Base-by-base conservation (phyloP, 2,113 vertebrate species). In the Columba janthina region DNA sequence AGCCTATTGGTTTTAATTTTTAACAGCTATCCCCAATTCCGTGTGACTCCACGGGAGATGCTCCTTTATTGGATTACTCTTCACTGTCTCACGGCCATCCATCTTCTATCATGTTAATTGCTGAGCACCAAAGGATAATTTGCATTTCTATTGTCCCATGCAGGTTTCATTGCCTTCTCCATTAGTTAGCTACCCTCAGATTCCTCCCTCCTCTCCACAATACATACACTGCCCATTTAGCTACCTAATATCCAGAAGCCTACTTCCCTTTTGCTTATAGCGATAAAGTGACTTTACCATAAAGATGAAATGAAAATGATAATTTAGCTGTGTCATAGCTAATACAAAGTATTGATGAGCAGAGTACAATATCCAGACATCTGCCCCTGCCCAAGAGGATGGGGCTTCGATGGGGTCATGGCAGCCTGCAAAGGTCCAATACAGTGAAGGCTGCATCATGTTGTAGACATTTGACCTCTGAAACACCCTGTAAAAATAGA, bases 391-490 rank as follows among this genome's bases (percentile, higher is more conserved):
- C 19, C 28, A 25, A 65, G 28, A 73, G 51, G 7, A 18, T 26
- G 32, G 16, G 36, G 15, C 34, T 78, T 24, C 31, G 10, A 26
- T 2, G 5, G 26, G 26, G 11, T 58, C 79, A 36, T 1, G 0
- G 26, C 57, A 87, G 32, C 38, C 53, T n/a, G 20, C 16, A 42
- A 50, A 85, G 10, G 17, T 42, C 50, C 48, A 17, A 11, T 16
- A 4, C 26, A 66, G n/a, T 40, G 12, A 65, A 65, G 34, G 26
- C 40, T 79, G n/a, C 2, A 1, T 44, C 3, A 0, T 5, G 5
- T 32, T 44, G 46, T 46, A 44, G 54, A 64, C 6, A 5, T 42
- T 91, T 85, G 40, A 54, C 26, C 36, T 67, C 54, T 58, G 54
- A 77, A 80, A 31, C 6, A 12, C 20, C 10, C 44, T 50, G 40